A percentile compares a stretch with the other conserved stretches of the same genome.
Evolutionary conservation across 2,888 invertebrate genomes (phyloP).

Genomic region (Cartodere bifasciata): DNA sequence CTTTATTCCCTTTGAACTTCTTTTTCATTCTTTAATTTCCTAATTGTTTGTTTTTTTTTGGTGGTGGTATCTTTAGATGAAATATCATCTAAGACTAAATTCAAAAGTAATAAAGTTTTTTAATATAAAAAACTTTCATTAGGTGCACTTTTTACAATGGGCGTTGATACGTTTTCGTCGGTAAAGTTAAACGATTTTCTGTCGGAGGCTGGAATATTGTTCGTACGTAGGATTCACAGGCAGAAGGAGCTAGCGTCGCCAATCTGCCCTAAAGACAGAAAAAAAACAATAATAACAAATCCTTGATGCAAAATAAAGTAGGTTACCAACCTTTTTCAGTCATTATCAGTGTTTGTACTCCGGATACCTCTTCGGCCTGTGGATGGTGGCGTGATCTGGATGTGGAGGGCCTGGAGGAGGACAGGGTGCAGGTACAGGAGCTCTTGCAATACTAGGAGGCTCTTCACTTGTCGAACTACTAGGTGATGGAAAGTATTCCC

Average conservation of each 20-base stretch:
- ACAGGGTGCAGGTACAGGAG: slow-evolving; percentile 36
- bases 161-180: slow-evolving; percentile 3
- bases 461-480: slow-evolving; percentile 40
- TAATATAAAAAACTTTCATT: no score
- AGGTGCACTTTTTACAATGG: no score
- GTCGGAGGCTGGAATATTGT: slow-evolving; percentile 16
- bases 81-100: no score
- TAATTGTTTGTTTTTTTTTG: no score
- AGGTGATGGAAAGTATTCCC: slow-evolving; percentile 46
- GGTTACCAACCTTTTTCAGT: slow-evolving; percentile 27
- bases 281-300: neutral
- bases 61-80: no score
- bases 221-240: slow-evolving; percentile 15
- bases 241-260: slow-evolving; percentile 18
- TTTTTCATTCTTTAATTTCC: no score
- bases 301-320: neutral
- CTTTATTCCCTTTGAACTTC: no score
- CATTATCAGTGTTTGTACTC: slow-evolving; percentile 66
- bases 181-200: slow-evolving; percentile 13
- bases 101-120: no score
- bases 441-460: slow-evolving; percentile 42
- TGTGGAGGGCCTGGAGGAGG: slow-evolving; percentile 31
- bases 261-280: slow-evolving; percentile 22
- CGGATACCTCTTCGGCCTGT: slow-evolving; percentile 49
- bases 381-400: slow-evolving; percentile 41